Percentiles rank a stretch among this genome's conserved stretches.
Conservation (phyloP, 2,113 vertebrate genomes). For the Cranoglanis bouderius region DNA sequence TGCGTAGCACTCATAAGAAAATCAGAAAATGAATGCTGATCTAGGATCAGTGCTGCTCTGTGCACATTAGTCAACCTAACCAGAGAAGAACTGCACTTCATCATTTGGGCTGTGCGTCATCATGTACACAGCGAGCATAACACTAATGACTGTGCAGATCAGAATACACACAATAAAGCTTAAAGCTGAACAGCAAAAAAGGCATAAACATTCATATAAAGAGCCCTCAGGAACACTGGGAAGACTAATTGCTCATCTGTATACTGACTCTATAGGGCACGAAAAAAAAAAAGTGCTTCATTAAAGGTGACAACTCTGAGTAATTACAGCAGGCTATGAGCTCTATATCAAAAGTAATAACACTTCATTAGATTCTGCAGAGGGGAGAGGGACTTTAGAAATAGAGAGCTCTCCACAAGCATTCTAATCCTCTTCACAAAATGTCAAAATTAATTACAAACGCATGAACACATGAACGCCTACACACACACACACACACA, state of each 20-base stretch:
- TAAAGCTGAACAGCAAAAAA: background rate
- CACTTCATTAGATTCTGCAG: constrained; percentile 21
- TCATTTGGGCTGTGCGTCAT: background rate
- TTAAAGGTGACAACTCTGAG: constrained; percentile 10
- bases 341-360: background rate
- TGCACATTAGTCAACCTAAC: background rate
- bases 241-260: constrained; percentile 24
- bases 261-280: background rate
- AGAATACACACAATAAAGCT: background rate
- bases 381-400: background rate
- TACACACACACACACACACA: background rate
- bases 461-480: background rate
- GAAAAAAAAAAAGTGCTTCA: background rate
- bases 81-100: background rate
- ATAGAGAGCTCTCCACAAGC: too few species aligned
- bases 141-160: constrained; percentile 1
- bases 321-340: constrained; percentile 12
- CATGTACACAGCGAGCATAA: background rate
- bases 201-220: background rate
- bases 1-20: background rate
- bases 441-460: background rate
- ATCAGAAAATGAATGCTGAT: background rate
- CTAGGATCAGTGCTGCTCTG: background rate
- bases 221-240: background rate
- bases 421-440: background rate